phyloP scores from a whole-genome alignment of 2,797 vertebrate species.

The Hydrolagus colliei region DNA sequence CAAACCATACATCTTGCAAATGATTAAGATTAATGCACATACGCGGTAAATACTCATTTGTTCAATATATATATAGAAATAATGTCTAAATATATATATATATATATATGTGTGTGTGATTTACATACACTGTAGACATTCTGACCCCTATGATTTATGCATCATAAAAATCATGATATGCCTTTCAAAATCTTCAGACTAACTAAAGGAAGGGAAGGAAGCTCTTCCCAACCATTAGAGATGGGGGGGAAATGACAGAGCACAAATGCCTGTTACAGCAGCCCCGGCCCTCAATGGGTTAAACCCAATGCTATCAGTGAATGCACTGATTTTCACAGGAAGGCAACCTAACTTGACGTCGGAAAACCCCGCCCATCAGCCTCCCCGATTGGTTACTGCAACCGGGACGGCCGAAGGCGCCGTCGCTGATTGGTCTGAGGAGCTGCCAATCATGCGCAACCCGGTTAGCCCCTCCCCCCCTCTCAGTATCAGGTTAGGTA shows the following conservation, averaged over 20 bases:
- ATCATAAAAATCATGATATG: not conserved
- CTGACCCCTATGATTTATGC: not conserved
- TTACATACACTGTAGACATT: too few relatives aligned
- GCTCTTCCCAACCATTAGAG: not conserved
- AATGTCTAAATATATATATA: too few relatives aligned
- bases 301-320: not conserved
- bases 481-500: not conserved
- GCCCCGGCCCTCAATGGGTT: not conserved
- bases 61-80: too few relatives aligned
- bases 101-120: too few relatives aligned
- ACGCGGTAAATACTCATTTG: too few relatives aligned
- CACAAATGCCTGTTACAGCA: not conserved
- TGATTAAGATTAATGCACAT: too few relatives aligned
- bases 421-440: not conserved
- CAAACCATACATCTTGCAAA: too few relatives aligned
- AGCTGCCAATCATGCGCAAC: not conserved
- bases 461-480: not conserved
- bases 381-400: not conserved
- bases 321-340: not conserved
- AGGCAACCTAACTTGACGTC: slow-evolving; percentile 12
- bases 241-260: not conserved
- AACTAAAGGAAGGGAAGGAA: not conserved
- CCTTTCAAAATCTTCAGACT: slow-evolving; percentile 34
- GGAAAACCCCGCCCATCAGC: not conserved
- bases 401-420: not conserved